Base-by-base conservation (phyloP, 1,140 invertebrate species). In the Polypedilum pembai region DNA sequence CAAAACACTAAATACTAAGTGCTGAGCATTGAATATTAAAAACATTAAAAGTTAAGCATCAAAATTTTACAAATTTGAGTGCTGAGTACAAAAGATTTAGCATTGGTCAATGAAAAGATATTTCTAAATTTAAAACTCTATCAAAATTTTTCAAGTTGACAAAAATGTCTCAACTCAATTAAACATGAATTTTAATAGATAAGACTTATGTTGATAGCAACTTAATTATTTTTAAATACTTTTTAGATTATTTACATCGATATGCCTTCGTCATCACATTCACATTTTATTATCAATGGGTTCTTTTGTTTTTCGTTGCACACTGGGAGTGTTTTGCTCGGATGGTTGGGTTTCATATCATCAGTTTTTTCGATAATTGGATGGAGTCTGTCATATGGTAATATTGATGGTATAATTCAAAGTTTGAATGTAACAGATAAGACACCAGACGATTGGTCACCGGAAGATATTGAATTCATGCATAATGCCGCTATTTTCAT, bases 271-370 rank as follows among this genome's bases (percentile, higher is more conserved):
- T 20, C 65, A 21, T 20, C 65, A 21, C 20, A 17, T 1, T 69
- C 65, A 21, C 20, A 20, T 8, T 69, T 69, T 21, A 21, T 69
- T 10, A 0, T 69, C 0, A 21, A 69, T 69, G 65, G 65, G 7
- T 69, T 69, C 65, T 69, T 69, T 18, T 69, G 65, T 10, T 69
- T 69, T 21, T 20, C 17, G 3, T 18, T 69, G 0, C 65, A 69
- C 17, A 69, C 65, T 18, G 65, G 65, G 20, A 18, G n/a, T 20
- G 65, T 69, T 8, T 18, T 69, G n/a, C 18, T 69, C 8, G 65
- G 65, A 7, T 69, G 65, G 65, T 69, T 69, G 10, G 65, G 65
- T 18, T 69, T 69, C 10, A 21, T 69, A 20, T 69, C 65, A 69
- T 17, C 65, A 2, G 20, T 69, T 69, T 21, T 69, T 10, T 69